Evolutionary conservation across 2,113 vertebrate genomes (phyloP).

Genomic region (Leucopternis melanops): DNA sequence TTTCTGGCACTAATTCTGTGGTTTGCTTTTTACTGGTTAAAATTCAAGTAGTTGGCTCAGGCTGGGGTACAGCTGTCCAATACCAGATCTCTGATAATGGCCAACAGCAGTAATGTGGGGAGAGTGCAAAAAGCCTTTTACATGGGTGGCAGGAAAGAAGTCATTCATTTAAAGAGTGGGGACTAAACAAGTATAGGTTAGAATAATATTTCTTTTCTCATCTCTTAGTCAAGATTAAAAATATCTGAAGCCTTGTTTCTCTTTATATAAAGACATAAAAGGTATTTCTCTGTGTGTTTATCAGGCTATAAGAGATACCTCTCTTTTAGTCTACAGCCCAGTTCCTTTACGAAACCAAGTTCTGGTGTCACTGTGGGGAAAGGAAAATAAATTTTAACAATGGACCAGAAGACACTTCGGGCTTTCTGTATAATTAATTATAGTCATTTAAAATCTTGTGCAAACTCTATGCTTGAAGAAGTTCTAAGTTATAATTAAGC

Average conservation of each 20-base stretch:
- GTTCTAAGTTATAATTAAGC: constrained; percentile 34
- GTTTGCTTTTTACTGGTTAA: background rate
- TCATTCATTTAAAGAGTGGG: background rate
- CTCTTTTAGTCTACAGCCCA: background rate
- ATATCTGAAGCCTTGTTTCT: background rate
- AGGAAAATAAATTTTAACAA: background rate
- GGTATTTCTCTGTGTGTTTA: background rate
- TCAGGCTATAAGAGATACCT: background rate
- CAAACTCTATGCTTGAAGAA: background rate
- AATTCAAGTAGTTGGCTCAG: background rate
- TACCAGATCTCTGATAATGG: background rate
- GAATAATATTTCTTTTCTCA: background rate
- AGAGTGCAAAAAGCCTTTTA: background rate
- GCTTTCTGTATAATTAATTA: constrained; percentile 22
- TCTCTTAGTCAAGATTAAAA: background rate
- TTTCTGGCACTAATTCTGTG: background rate
- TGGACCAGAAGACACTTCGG: background rate
- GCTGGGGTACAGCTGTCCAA: background rate
- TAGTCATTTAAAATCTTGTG: constrained; percentile 8
- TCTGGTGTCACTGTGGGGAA: background rate
- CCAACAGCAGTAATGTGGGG: background rate
- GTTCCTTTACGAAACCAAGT: background rate
- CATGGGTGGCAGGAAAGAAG: background rate
- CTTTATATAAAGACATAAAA: background rate
- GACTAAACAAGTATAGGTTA: background rate